Evolutionary conservation across 2,113 vertebrate genomes (phyloP), one percentile per base, ranked within the genome.

Genomic region (Microcebus jonahi): DNA sequence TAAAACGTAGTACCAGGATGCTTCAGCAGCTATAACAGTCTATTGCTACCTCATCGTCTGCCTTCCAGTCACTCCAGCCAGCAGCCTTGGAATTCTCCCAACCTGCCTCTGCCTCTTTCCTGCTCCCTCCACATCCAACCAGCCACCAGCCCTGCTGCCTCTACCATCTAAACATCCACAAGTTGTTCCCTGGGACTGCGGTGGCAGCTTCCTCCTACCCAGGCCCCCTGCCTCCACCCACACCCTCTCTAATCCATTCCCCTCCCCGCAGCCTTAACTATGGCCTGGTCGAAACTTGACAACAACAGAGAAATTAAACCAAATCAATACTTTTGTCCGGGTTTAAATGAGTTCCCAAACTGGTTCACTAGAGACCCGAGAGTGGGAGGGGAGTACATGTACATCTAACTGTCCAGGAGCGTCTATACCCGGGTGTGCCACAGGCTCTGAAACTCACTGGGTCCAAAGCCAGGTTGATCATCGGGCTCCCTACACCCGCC

Each of bases 381-480:
- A 42, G 21, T 0, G 0, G 2, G 7, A 57, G 36, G 2, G 7
- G 4, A 3, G 6, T 10, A 23, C 25, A 34, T 6, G 17, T 5
- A 20, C 29, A 21, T 67, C 63, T 59, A 50, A 86, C 21, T 63
- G 53, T 12, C 42, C 21, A 39, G 13, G 8, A 59, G 20, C 73
- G 29, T 75, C 93, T 48, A 11, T 2, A 14, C 25, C 65, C 4
- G 5, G 71, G 50, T n/a, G 31, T 93, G 65, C 48, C 70, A 70
- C 23, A 45, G 39, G 48, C 8, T 39, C 67, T 81, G 25, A n/a
- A 77, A 36, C 6, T 65, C 50, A 31, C 0, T 18, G 71, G 20
- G 21, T 39, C 18, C 65, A 89, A 81, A 29, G 39, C 29, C 42
- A 85, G 18, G 23, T 59, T 75, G 48, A 61, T 65, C 20, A 21